Evolutionary conservation across 2,888 invertebrate genomes (phyloP).

Genomic region (Brachyptera putata): DNA sequence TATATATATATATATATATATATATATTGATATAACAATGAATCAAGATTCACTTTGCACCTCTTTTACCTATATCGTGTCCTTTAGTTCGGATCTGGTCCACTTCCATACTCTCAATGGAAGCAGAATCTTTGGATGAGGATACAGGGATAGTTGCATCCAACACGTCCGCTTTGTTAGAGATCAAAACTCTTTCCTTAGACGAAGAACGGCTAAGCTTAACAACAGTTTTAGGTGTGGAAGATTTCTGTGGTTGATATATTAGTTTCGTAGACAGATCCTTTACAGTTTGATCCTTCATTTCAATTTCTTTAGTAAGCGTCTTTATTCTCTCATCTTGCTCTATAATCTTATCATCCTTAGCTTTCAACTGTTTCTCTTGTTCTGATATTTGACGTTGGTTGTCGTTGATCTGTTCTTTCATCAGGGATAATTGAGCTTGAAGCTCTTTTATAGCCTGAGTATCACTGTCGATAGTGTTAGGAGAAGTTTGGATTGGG

Average conservation of each 20-base stretch:
- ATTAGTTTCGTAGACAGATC: too few species aligned
- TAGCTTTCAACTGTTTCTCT: too few species aligned
- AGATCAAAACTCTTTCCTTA: too few species aligned
- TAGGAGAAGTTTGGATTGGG: neutral
- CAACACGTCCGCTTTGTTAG: too few species aligned
- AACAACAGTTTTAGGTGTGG: neutral
- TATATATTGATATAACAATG: neutral
- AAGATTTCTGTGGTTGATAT: neutral
- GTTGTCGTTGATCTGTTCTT: neutral
- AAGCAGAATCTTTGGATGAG: too few species aligned
- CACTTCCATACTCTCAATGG: too few species aligned
- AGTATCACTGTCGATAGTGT: neutral
- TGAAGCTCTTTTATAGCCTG: neutral
- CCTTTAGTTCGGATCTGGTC: too few species aligned
- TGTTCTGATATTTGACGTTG: neutral
- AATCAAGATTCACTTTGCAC: too few species aligned
- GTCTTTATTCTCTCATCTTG: neutral
- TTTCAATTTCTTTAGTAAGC: conserved; percentile 2
- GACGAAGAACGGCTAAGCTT: neutral
- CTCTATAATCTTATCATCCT: neutral
- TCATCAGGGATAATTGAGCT: neutral
- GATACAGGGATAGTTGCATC: too few species aligned
- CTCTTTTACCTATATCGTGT: too few species aligned
- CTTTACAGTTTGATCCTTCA: neutral
- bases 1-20: neutral